These are phyloP conservation scores for Campoplex capitator DNA, from an alignment of 2,888 invertebrate species.

Conservation along the genomic window DNA sequence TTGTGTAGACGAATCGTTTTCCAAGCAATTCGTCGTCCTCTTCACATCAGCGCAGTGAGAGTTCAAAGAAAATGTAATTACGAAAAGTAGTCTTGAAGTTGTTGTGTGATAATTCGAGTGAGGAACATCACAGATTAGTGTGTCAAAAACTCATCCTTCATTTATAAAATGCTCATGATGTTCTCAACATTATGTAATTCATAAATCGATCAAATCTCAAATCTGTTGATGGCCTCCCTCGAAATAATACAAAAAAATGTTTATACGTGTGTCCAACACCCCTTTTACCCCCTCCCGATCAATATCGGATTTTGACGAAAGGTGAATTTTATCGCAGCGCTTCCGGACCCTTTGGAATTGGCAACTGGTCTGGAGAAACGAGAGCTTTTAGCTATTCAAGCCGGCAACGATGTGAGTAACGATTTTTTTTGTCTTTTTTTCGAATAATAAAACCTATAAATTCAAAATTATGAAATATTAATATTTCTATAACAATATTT, in stretches of 20 bases:
- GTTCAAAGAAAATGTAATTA: slow-evolving; percentile 59
- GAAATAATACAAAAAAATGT: slow-evolving; percentile 11
- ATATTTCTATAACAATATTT: neutral
- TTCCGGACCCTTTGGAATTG: slow-evolving; percentile 96
- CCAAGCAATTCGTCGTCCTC: slow-evolving; percentile 86
- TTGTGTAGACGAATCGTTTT: slow-evolving; percentile 90
- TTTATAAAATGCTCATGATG: neutral
- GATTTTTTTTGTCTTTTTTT: neutral
- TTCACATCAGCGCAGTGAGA: slow-evolving; percentile 70
- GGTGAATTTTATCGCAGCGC: slow-evolving; percentile 85
- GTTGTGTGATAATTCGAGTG: neutral
- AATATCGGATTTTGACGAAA: slow-evolving; percentile 51
- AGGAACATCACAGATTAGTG: slow-evolving; percentile 6
- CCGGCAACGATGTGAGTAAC: slow-evolving; percentile 91
- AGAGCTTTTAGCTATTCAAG: slow-evolving; percentile 93
- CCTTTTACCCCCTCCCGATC: slow-evolving; percentile 10
- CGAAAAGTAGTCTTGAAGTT: slow-evolving; percentile 11
- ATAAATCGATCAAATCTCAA: slow-evolving; percentile 28
- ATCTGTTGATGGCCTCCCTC: slow-evolving; percentile 34
- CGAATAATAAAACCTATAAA: neutral
- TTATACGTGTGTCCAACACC: neutral
- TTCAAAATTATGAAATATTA: neutral
- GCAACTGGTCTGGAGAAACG: slow-evolving; percentile 97
- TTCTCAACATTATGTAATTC: slow-evolving; percentile 68
- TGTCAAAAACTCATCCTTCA: neutral